phyloP scores from a whole-genome alignment of 1,140 invertebrate species.

The Penaeus japonicus region DNA sequence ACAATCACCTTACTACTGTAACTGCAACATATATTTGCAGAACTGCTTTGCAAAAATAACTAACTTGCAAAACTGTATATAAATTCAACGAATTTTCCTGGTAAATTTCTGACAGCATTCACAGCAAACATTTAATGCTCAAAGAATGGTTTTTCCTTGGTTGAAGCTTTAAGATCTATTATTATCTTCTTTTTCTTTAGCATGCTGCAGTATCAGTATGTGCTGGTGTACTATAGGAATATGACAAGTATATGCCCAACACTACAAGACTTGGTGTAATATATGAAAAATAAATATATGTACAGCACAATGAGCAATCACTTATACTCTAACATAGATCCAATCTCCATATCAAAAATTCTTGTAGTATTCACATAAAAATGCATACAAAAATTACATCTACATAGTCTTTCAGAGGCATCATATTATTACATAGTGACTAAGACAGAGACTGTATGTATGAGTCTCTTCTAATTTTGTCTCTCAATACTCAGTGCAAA shows the following conservation, averaged over 20 bases:
- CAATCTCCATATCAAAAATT: constrained; percentile 22
- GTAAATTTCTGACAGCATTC: no score
- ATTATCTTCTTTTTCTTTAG: no score
- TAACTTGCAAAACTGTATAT: no score
- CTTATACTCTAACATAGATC: neutral
- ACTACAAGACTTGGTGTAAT: neutral
- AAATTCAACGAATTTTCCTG: no score
- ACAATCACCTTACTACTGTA: no score
- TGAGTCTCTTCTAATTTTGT: neutral
- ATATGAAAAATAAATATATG: constrained; percentile 28
- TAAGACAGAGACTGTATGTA: neutral
- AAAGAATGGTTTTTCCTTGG: no score
- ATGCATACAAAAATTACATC: constrained; percentile 32
- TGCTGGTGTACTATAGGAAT: neutral
- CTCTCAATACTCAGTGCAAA: neutral
- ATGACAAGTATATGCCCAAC: neutral
- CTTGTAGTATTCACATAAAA: constrained; percentile 18
- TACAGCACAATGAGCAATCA: constrained; percentile 24
- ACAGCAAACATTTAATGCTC: no score
- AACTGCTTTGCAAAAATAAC: no score
- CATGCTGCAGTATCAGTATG: neutral
- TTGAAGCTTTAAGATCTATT: no score
- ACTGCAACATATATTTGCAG: no score
- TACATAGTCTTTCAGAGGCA: constrained; percentile 26
- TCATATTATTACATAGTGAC: neutral